Evolutionary conservation across 2,888 invertebrate species (phyloP).

Genomic region (Loripinus fragilis): DNA sequence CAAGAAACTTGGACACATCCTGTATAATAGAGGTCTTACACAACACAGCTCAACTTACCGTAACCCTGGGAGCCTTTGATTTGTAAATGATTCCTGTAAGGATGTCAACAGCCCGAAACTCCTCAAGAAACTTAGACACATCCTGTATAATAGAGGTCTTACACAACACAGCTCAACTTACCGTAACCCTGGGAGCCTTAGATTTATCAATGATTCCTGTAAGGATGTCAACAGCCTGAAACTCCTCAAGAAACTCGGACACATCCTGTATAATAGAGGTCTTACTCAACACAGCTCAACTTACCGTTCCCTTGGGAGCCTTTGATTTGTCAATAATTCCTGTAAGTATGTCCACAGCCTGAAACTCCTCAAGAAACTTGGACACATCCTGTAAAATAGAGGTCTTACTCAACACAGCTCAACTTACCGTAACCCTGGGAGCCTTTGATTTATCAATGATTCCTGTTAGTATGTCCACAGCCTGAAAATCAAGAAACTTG

Average conservation of each 20-base stretch:
- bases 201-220: constrained; percentile 78
- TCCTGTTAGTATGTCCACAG: no score
- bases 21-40: constrained; percentile 58
- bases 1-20: constrained; percentile 79
- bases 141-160: constrained; percentile 68
- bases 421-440: no score
- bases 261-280: no score
- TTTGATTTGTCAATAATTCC: no score
- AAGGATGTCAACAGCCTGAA: constrained; percentile 78
- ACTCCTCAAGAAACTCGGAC: constrained; percentile 79
- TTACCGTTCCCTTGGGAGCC: no score
- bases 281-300: no score
- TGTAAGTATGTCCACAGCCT: no score
- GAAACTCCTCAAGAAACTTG: no score
- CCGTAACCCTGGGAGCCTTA: constrained; percentile 79
- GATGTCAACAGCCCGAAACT: constrained; percentile 80
- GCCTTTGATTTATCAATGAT: no score
- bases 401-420: no score
- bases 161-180: constrained; percentile 61
- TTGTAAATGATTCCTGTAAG: constrained; percentile 77
- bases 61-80: constrained; percentile 79
- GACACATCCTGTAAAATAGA: no score
- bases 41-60: constrained; percentile 61
- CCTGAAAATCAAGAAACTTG: no score
- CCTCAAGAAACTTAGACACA: constrained; percentile 77